phyloP scores from a whole-genome alignment of 2,113 vertebrate genomes.

The Myxocyprinus asiaticus region DNA sequence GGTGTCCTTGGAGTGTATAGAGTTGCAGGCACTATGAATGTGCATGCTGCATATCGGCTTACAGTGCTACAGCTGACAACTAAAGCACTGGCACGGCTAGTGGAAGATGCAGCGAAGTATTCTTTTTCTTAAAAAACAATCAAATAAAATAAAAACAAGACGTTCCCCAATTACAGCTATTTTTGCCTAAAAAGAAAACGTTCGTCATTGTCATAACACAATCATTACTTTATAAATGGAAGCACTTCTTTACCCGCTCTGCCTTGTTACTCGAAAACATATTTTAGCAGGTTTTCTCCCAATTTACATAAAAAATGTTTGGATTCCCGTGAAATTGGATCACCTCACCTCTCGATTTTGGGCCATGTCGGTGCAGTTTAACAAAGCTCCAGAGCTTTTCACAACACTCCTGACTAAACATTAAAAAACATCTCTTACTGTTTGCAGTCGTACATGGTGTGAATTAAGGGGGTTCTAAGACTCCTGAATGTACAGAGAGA shows the following conservation, averaged over 20 bases:
- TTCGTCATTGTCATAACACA: slow-evolving; percentile 29
- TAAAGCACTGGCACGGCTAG: slow-evolving; percentile 17
- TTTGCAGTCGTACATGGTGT: background rate
- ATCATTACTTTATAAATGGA: slow-evolving; percentile 23
- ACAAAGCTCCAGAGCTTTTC: slow-evolving; percentile 15
- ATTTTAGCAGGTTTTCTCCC: background rate
- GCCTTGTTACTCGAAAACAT: slow-evolving; percentile 25
- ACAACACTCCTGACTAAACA: slow-evolving; percentile 3
- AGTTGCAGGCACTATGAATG: slow-evolving; percentile 40
- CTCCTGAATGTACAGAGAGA: no score
- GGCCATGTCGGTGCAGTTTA: slow-evolving; percentile 27
- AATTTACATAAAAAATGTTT: slow-evolving; percentile 34
- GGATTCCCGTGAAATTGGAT: slow-evolving; percentile 32
- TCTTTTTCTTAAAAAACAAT: background rate
- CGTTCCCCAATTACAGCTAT: slow-evolving; percentile 33
- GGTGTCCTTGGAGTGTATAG: slow-evolving; percentile 49
- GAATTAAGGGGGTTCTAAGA: no score
- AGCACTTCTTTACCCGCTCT: background rate
- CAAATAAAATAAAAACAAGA: slow-evolving; percentile 25
- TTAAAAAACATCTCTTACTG: background rate
- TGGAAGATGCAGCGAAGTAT: slow-evolving; percentile 6
- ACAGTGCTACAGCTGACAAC: slow-evolving; percentile 7
- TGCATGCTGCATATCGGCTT: slow-evolving; percentile 36
- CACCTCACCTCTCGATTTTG: slow-evolving; percentile 11
- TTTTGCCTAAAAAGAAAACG: slow-evolving; percentile 1